phyloP scores from a whole-genome alignment of 2,888 invertebrate species.

The Morpho deidamia region DNA sequence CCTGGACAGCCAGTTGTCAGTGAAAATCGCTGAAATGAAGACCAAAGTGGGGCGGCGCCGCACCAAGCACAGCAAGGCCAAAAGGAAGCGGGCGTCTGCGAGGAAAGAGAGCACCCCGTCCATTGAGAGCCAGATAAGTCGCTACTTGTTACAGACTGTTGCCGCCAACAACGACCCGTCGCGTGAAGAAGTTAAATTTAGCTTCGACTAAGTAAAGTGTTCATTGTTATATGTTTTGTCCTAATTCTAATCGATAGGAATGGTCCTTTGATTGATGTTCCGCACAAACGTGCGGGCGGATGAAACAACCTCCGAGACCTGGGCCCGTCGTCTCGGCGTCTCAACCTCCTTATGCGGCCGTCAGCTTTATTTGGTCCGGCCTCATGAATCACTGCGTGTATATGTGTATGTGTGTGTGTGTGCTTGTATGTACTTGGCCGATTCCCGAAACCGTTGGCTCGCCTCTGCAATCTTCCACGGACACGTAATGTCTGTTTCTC shows the following conservation, averaged over 20 bases:
- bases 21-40: conserved; percentile 90
- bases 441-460: no score
- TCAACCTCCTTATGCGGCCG: no score
- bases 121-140: conserved; percentile 87
- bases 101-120: conserved; percentile 86
- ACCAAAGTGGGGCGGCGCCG: conserved; percentile 81
- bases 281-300: no score
- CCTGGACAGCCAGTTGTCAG: conserved; percentile 91
- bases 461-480: no score
- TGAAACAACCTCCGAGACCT: no score
- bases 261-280: not conserved
- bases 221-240: not conserved
- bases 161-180: conserved; percentile 77
- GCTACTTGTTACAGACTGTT: conserved; percentile 81
- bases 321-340: no score
- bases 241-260: not conserved
- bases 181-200: conserved; percentile 72
- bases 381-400: no score
- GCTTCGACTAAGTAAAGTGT: conserved; percentile 49
- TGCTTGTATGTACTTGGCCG: no score
- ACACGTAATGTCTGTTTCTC: no score
- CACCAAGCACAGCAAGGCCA: conserved; percentile 62
- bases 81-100: conserved; percentile 59
- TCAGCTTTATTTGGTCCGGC: no score
- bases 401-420: no score